Base-by-base conservation (phyloP, 2,888 invertebrate species). In the Apomyelois bistriatella region DNA sequence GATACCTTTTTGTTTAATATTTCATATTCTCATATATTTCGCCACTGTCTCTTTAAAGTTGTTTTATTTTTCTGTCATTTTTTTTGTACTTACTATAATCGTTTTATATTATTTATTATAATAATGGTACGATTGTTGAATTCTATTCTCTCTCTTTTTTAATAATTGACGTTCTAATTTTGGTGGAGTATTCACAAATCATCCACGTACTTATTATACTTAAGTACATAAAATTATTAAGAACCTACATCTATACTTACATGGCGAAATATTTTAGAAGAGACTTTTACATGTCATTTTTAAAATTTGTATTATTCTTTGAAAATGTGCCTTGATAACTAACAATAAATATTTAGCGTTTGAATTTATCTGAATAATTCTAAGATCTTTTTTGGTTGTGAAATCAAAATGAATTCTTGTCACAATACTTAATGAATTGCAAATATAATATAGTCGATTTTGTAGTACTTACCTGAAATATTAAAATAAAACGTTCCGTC, bases 401-500 rank as follows among this genome's bases (percentile, higher is more conserved):
- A 82, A 65, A 56, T 64, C 64, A 60, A 57, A 64, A 58, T 62
- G n/a, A 58, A 55, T 32, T 64, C 58, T 68, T 74, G 72, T 73
- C 75, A 72, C 73, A 72, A 77, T 69, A 54, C 52, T 53, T 50
- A 58, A 53, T 58, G 30, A 40, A 54, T 52, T 53, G 16, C 10
- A 41, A 42, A 7, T 32, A 32, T 41, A 17, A n/a, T 35, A 35
- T 12, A 35, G 1, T 16, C 13, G 13, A 35, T 22, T 8, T 12
- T 48, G 37, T 38, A 32, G 32, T 40, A 32, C 30, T 40, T 38
- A 37, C 37, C 28, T 30, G 13, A 16, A 32, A 40, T 13, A 10
- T 50, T 35, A n/a, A 53, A 53, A 54, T 54, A 54, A 52, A 50
- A 40, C 47, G 79, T 78, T 86, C 86, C 86, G 86, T 86, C 85